Conservation (phyloP, 2,888 invertebrate species). For the Yponomeuta sedellus region DNA sequence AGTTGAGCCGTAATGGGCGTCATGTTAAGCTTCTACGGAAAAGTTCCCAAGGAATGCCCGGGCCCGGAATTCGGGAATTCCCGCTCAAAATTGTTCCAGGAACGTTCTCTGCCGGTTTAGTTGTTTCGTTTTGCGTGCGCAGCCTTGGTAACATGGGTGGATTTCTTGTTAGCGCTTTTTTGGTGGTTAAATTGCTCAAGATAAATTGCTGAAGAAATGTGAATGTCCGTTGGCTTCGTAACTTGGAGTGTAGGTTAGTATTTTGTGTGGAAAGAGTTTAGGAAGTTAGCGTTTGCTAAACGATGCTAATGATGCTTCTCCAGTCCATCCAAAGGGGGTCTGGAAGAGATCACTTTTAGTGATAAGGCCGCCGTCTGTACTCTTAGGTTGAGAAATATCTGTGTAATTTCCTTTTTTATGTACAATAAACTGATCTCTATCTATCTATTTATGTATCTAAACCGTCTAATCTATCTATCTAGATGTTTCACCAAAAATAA, state of each 20-base stretch:
- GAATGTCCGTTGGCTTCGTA: background rate
- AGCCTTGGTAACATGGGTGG: background rate
- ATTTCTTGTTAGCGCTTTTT: background rate
- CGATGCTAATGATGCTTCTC: too few relatives aligned
- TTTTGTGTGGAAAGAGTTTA: background rate
- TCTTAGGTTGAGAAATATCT: too few relatives aligned
- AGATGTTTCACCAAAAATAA: too few relatives aligned
- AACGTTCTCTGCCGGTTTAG: background rate
- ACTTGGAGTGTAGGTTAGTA: background rate
- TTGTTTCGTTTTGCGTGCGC: background rate
- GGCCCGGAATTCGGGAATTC: background rate
- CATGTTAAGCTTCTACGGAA: background rate
- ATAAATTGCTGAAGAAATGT: background rate
- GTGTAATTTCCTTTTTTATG: too few relatives aligned
- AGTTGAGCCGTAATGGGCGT: too few relatives aligned
- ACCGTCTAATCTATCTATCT: too few relatives aligned
- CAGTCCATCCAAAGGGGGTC: too few relatives aligned
- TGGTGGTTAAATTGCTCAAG: background rate
- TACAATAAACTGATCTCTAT: too few relatives aligned
- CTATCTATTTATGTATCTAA: too few relatives aligned
- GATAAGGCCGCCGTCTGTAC: too few relatives aligned
- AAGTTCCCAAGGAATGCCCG: background rate
- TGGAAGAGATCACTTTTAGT: too few relatives aligned
- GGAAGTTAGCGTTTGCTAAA: too few relatives aligned
- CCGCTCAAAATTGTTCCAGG: background rate